Base-by-base conservation (phyloP, 2,888 invertebrate species). In the Drosophila merina region DNA sequence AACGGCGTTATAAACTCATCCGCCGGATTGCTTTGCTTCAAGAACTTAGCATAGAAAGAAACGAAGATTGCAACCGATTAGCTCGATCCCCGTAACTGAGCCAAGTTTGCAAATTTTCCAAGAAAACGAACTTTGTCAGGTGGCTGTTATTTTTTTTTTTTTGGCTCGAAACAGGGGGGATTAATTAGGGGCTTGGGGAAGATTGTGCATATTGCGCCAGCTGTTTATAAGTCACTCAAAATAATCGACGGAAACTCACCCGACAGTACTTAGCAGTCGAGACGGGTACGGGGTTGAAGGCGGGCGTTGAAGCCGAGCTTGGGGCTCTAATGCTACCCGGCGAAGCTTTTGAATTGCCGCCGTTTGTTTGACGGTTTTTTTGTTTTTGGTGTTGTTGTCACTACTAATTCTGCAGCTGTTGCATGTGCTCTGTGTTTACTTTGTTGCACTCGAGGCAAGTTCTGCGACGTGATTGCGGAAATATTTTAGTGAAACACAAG, bases 161-260 rank as follows among this genome's bases (percentile, higher is more conserved):
- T 20, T 9, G 25, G 20, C 20, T 3, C 10, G 25, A 20, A 10
- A 20, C 31, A n/a, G 7, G 33, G 31, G 49, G 31, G 7, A 8
- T n/a, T 48, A 8, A 12, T 12, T 5, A 1, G 44, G 25, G 6
- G 55, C 3, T 14, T 25, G n/a, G 51, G 9, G 28, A 20, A 45
- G 38, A 67, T 47, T 54, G 36, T 67, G 63, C 55, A 64, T 54
- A 67, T 55, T 64, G 55, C 68, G 45, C 45, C 64, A 64, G 55
- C 56, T 64, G 64, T 8, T 68, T 64, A 68, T 56, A 68, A 68
- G 36, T 31, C 25, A 54, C 54, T 67, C 31, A n/a, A 36, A 68
- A 52, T 63, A 63, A 67, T 55, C 30, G 28, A 20, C n/a, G 8
- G 10, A 28, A 25, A 57, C 57, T 64, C 38, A 64, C 64, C 64